Evolutionary conservation across 2,888 invertebrate species (phyloP).

Genomic region (Lasioglossum malachurum): DNA sequence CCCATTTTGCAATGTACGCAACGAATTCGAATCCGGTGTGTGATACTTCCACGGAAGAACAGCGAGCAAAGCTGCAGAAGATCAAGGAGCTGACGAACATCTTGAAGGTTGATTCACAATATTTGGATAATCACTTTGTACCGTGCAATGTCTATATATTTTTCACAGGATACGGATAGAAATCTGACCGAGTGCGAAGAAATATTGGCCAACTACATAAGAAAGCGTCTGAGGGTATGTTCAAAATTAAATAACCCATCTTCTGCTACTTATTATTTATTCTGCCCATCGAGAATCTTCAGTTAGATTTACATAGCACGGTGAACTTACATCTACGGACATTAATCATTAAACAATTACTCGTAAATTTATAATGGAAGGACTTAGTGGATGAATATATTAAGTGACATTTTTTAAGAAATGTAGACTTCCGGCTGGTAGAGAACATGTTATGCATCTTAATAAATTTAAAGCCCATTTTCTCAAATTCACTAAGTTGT

Average conservation of each 20-base stretch:
- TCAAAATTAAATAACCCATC: slow-evolving; percentile 21
- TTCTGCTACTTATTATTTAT: slow-evolving; percentile 18
- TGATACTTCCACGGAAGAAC: slow-evolving; percentile 48
- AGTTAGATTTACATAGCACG: neutral
- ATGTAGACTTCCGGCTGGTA: neutral
- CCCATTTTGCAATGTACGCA: slow-evolving; percentile 55
- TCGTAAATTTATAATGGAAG: neutral
- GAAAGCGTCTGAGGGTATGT: slow-evolving; percentile 76
- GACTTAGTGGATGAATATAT: too few species aligned
- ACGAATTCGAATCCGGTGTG: slow-evolving; percentile 29
- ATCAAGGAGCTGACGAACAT: slow-evolving; percentile 74
- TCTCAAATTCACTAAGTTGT: too few species aligned
- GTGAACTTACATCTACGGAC: neutral
- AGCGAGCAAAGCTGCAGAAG: slow-evolving; percentile 69
- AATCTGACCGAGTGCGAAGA: slow-evolving; percentile 79
- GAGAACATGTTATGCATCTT: too few species aligned
- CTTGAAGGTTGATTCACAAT: slow-evolving; percentile 66
- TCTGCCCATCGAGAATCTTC: neutral
- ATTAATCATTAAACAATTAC: neutral
- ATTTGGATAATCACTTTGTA: neutral
- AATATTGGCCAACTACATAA: slow-evolving; percentile 74
- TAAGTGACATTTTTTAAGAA: neutral
- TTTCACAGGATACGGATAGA: slow-evolving; percentile 76
- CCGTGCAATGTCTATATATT: neutral
- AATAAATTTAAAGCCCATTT: neutral